Evolutionary conservation across 2,113 vertebrate genomes (phyloP).

Genomic region (Apteryx owenii): DNA sequence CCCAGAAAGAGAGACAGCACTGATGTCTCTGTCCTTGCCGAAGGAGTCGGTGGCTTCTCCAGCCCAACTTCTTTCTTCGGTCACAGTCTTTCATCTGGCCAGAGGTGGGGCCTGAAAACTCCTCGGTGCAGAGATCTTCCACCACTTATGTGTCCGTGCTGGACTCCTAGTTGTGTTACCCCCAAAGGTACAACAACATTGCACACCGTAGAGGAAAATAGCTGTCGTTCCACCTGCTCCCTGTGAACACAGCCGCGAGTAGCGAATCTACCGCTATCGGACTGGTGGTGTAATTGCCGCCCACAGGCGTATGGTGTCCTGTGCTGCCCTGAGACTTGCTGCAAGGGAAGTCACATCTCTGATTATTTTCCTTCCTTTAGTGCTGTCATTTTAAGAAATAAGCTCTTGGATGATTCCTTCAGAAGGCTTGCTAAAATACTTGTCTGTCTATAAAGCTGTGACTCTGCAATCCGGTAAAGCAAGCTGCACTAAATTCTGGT

Average conservation of each 20-base stretch:
- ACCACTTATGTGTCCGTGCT: neutral
- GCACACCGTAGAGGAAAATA: neutral
- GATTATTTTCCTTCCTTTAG: neutral
- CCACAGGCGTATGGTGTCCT: too few species aligned
- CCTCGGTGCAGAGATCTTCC: neutral
- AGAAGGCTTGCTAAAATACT: neutral
- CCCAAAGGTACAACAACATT: neutral
- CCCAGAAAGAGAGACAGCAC: neutral
- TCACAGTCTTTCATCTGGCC: neutral
- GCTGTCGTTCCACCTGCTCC: too few species aligned
- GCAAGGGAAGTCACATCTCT: neutral
- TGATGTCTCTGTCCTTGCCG: neutral
- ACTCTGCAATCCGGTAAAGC: neutral
- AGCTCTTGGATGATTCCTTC: neutral
- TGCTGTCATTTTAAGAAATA: neutral
- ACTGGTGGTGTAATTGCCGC: neutral
- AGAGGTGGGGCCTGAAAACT: neutral
- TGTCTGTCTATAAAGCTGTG: neutral
- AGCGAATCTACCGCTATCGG: fast-evolving
- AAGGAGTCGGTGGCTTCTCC: neutral
- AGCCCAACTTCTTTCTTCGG: neutral
- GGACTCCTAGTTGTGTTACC: neutral
- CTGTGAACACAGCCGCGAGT: too few species aligned
- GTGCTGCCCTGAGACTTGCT: neutral
- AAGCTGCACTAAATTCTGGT: neutral